A percentile compares a stretch with the other conserved stretches of the same genome.
These are phyloP conservation scores for Corythornis cristatus DNA, from an alignment of 2,113 vertebrate species.

Conservation along the genomic window DNA sequence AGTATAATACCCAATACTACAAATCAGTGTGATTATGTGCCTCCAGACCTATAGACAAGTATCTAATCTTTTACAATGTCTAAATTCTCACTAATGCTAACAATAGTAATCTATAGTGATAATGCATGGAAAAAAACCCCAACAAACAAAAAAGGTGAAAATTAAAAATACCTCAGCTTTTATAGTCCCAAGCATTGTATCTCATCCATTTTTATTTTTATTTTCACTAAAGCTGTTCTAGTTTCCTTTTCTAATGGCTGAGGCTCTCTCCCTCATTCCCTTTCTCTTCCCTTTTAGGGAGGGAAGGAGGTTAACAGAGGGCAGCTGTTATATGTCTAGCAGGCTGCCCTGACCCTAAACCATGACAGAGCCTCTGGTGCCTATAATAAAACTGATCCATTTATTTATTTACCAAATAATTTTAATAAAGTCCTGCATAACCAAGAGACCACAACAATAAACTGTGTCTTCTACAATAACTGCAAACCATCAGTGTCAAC, in stretches of 20 bases:
- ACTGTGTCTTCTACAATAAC: neutral
- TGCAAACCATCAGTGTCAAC: neutral
- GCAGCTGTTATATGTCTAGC: too few species aligned
- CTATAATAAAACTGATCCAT: fast-evolving
- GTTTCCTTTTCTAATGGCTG: too few species aligned
- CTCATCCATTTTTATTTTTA: too few species aligned
- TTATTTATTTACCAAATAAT: neutral
- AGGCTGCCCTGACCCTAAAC: too few species aligned
- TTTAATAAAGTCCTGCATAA: neutral
- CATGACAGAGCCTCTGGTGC: neutral
- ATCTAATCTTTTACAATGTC: neutral
- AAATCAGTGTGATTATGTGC: neutral
- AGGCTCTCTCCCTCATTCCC: too few species aligned
- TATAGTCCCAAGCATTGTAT: neutral
- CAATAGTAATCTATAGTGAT: neutral
- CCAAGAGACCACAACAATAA: neutral
- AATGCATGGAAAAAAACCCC: neutral
- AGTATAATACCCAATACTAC: neutral
- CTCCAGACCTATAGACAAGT: neutral
- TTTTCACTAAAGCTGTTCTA: too few species aligned
- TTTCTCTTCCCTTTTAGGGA: too few species aligned
- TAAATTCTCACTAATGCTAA: neutral
- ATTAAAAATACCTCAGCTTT: neutral
- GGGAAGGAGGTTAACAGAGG: too few species aligned
- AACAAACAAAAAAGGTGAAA: too few species aligned